A percentile compares a stretch with the other conserved stretches of the same genome.
These are phyloP conservation scores for Ectemnius cavifrons DNA, from an alignment of 2,888 invertebrate genomes.

Conservation along the genomic window DNA sequence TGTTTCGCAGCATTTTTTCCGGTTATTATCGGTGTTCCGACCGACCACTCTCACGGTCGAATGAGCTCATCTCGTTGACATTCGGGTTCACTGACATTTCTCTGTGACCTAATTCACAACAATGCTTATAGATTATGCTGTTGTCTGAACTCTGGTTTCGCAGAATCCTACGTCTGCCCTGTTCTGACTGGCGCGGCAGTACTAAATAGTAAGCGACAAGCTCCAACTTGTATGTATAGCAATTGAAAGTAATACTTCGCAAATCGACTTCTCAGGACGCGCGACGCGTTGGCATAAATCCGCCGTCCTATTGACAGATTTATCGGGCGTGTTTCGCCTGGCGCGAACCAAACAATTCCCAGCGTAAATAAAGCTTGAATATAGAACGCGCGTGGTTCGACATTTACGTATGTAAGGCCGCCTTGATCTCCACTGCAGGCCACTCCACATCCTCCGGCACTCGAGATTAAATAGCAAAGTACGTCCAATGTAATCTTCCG, in stretches of 20 bases:
- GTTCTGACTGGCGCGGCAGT: no score
- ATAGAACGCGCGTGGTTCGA: constrained; percentile 24
- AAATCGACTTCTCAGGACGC: not conserved
- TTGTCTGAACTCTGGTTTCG: no score
- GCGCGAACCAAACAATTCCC: constrained; percentile 31
- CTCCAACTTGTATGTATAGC: no score
- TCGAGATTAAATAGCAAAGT: constrained; percentile 42
- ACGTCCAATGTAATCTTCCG: constrained; percentile 14
- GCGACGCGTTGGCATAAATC: constrained; percentile 10
- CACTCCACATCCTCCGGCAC: constrained; percentile 3
- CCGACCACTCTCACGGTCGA: no score
- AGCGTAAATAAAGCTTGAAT: constrained; percentile 44
- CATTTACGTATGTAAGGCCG: constrained; percentile 11
- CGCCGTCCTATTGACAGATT: constrained; percentile 26
- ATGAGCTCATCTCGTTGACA: no score
- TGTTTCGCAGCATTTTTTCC: no score
- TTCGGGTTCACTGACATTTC: no score
- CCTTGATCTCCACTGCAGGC: constrained; percentile 20
- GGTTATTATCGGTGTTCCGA: no score
- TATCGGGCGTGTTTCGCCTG: constrained; percentile 32
- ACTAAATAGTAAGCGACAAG: no score
- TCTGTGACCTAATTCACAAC: no score
- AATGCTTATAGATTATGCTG: no score
- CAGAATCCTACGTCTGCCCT: no score
- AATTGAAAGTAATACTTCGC: not conserved